These are phyloP conservation scores for Petromus typicus DNA, from an alignment of 2,113 vertebrate genomes.

Conservation along the genomic window DNA sequence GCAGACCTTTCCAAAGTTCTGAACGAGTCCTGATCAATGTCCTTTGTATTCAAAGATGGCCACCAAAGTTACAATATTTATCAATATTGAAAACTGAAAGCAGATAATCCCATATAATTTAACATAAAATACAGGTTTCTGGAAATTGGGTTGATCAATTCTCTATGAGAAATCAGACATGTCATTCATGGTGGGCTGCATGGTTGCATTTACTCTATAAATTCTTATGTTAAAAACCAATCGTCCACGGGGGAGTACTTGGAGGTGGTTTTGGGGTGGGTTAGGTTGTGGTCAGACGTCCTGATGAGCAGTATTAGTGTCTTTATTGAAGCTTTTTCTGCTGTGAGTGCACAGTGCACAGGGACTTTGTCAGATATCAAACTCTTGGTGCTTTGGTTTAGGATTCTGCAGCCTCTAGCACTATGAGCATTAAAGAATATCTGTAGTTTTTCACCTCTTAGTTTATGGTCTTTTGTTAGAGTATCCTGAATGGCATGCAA, in stretches of 20 bases:
- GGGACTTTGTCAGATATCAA: background rate
- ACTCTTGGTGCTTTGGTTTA: background rate
- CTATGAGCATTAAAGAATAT: background rate
- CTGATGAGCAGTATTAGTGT: too few species aligned
- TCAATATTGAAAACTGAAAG: background rate
- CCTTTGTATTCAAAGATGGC: background rate
- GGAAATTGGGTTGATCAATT: background rate
- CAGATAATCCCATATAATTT: background rate
- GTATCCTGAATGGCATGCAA: background rate
- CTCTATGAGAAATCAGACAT: background rate
- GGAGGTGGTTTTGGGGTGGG: background rate
- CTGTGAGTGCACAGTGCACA: background rate
- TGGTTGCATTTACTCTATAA: background rate
- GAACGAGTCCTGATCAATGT: background rate
- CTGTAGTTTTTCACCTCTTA: background rate
- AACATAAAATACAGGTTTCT: background rate
- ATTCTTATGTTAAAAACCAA: background rate
- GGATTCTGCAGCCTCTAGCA: background rate
- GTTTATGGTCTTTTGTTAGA: background rate
- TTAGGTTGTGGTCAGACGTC: rapidly evolving
- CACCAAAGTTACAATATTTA: background rate
- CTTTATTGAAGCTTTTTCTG: background rate
- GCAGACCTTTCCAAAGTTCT: background rate
- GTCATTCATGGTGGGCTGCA: background rate
- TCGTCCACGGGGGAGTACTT: background rate